These are phyloP conservation scores for Plebejus anna DNA, from an alignment of 2,888 invertebrate genomes.

Conservation along the genomic window DNA sequence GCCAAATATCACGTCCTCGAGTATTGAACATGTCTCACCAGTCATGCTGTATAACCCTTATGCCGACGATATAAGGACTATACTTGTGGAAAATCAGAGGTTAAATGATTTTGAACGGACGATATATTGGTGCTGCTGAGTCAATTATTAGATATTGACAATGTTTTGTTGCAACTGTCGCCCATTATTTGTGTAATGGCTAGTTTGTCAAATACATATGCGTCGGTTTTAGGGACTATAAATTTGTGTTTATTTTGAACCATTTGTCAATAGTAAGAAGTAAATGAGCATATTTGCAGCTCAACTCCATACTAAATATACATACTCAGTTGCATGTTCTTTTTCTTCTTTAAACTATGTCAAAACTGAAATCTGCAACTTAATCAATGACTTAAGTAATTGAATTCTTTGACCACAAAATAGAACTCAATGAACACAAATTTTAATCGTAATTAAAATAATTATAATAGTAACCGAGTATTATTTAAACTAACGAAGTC, in stretches of 20 bases:
- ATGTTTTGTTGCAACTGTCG: conserved; percentile 11
- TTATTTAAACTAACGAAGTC: conserved; percentile 17
- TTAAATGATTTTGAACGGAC: background rate
- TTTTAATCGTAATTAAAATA: background rate
- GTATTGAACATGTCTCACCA: too few species aligned
- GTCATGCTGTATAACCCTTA: background rate
- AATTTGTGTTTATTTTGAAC: background rate
- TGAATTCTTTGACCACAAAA: background rate
- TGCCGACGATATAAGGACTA: background rate
- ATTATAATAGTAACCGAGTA: background rate
- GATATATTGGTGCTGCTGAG: conserved; percentile 42
- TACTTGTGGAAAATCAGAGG: background rate
- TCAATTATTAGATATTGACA: conserved; percentile 33
- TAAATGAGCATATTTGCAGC: too few species aligned
- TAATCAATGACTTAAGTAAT: too few species aligned
- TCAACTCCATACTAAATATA: background rate
- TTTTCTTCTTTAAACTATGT: background rate
- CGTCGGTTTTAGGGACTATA: background rate
- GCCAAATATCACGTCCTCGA: too few species aligned
- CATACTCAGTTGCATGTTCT: background rate
- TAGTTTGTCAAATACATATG: background rate
- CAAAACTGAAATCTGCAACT: background rate
- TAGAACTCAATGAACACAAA: background rate
- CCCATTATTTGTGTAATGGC: background rate
- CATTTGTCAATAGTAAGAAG: background rate